phyloP scores from a whole-genome alignment of 2,797 vertebrate species.

The Tachyglossus aculeatus region DNA sequence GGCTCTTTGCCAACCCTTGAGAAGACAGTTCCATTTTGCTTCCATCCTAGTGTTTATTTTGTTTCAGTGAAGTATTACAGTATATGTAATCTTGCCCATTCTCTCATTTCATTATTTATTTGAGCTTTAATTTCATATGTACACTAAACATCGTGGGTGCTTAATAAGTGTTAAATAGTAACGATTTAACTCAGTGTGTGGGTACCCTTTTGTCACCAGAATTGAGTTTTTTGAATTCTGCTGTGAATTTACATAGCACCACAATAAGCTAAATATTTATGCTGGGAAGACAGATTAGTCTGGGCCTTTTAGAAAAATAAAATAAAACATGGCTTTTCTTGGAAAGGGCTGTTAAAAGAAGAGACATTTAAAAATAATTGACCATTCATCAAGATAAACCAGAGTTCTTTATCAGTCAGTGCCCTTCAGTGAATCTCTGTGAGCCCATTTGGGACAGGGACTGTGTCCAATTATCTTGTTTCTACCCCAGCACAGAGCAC shows the following conservation, averaged over 20 bases:
- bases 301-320: conserved; percentile 63
- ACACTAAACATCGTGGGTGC: conserved; percentile 18
- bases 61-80: too few species aligned
- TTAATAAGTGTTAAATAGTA: conserved; percentile 62
- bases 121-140: too few species aligned
- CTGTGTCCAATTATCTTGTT: too few species aligned
- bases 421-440: conserved; percentile 34
- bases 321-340: conserved; percentile 46
- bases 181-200: conserved; percentile 32
- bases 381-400: conserved; percentile 45
- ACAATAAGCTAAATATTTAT: conserved; percentile 66
- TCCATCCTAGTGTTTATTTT: too few species aligned
- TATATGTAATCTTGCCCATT: too few species aligned
- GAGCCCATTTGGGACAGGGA: too few species aligned
- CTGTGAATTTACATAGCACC: conserved; percentile 49
- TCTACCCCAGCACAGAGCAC: too few species aligned
- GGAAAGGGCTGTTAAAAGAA: conserved; percentile 51
- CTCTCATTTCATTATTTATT: too few species aligned
- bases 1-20: too few species aligned
- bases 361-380: conserved; percentile 43
- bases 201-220: conserved; percentile 54
- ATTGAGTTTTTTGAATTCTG: conserved; percentile 61
- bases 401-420: conserved; percentile 44
- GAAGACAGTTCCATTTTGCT: too few species aligned
- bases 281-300: conserved; percentile 55